Evolutionary conservation across 1,140 invertebrate genomes (phyloP).

Genomic region (Lordiphosa collinella): DNA sequence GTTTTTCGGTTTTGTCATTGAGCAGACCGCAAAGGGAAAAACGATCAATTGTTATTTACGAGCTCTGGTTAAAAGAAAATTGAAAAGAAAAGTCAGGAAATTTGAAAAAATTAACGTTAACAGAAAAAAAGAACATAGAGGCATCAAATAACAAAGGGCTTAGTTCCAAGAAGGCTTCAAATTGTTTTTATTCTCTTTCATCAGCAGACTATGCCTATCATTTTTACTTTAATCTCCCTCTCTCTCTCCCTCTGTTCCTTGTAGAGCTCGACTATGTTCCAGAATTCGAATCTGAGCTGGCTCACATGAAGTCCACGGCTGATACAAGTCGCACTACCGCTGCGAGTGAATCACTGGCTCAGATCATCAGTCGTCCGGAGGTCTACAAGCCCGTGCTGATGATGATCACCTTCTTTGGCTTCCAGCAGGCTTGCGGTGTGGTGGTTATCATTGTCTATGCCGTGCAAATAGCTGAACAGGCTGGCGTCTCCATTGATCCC

Average conservation of each 20-base stretch:
- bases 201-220: no score
- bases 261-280: conserved; percentile 50
- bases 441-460: conserved; percentile 90
- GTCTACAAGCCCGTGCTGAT: conserved; percentile 85
- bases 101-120: no score
- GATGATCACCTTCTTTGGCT: conserved; percentile 85
- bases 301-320: conserved; percentile 61
- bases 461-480: conserved; percentile 83
- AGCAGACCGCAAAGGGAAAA: no score
- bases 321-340: conserved; percentile 51
- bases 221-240: not conserved
- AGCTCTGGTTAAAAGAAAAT: no score
- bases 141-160: no score
- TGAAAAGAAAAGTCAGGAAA: no score
- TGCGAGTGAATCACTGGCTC: conserved; percentile 57
- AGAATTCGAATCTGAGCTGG: conserved; percentile 76
- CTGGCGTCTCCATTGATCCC: conserved; percentile 82
- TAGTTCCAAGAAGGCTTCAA: no score
- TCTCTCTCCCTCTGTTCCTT: not conserved
- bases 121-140: no score
- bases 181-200: no score
- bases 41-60: no score
- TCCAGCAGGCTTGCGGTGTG: conserved; percentile 90
- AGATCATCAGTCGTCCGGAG: conserved; percentile 72
- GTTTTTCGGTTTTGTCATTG: no score